Evolutionary conservation across 2,797 vertebrate species (phyloP), one percentile per base, ranked within the genome.

Genomic region (Betta splendens): DNA sequence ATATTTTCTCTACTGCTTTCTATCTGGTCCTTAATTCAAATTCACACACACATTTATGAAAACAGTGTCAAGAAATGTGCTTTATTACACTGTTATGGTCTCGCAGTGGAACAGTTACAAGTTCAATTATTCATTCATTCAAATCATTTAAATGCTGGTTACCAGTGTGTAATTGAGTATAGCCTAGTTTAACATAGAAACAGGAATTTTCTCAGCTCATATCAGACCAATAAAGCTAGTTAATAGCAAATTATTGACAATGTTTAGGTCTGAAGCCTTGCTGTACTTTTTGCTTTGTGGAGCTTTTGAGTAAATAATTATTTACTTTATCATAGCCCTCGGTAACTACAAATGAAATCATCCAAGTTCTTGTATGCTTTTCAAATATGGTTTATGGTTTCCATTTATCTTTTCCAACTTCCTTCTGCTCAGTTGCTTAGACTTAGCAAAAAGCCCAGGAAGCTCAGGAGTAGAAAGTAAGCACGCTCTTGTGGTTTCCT

Each of bases 401-500:
- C 32, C 15, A 50, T 57, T 64, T 36, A 58, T 40, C 29, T 35
- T 58, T 21, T 49, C 8, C 28, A 54, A 63, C 63, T 53, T 42
- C 54, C 39, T 21, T 7, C 7, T 35, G n/a, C 33, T 51, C 6
- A 5, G 15, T n/a, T 31, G 7, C 42, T 29, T 8, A 21, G 21
- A 33, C 16, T 35, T n/a, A n/a, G 31, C 2, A 12, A 26, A 16
- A n/a, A 46, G 48, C 80, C 94, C 92, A 99, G 8, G 98, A n/a
- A 46, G 48, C 80, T 94, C 92, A 99, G 8, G 98, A 99, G 85
- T 99, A 99, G 91, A 98, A 98, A 9, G 98, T 99, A 31, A 99
- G 90, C 42, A 98, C 97, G 6, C 95, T 99, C 93, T 96, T 95
- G 90, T 99, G 98, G 86, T 99, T 99, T 68, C 98, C 98, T 87